These are phyloP conservation scores for Hypanus sabinus DNA, from an alignment of 2,113 vertebrate genomes.

Conservation along the genomic window DNA sequence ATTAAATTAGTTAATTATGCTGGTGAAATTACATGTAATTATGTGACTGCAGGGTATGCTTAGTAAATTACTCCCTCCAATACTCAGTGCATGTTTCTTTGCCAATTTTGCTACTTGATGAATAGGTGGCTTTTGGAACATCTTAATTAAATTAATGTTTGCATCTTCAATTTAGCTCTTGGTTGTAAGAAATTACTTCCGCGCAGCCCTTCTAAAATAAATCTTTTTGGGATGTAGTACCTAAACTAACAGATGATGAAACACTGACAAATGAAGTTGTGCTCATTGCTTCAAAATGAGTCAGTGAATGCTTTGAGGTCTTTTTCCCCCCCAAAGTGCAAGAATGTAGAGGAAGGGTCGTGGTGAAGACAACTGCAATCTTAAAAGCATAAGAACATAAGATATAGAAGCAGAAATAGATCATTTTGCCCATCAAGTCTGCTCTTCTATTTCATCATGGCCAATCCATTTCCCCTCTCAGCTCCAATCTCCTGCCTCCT, in stretches of 20 bases:
- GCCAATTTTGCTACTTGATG: slow-evolving; percentile 99
- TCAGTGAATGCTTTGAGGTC: not conserved
- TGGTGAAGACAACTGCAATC: not conserved
- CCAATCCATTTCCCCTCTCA: no score
- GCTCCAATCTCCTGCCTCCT: no score
- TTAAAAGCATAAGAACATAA: no score
- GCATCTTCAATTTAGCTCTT: slow-evolving; percentile 74
- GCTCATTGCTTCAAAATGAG: not conserved
- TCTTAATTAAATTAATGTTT: slow-evolving; percentile 89
- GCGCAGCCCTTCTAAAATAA: not conserved
- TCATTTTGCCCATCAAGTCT: no score
- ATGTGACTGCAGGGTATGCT: slow-evolving; percentile 99
- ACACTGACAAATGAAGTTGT: not conserved
- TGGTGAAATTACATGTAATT: slow-evolving; percentile 99
- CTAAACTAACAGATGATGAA: slow-evolving; percentile 10
- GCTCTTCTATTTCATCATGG: no score
- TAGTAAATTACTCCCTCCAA: slow-evolving; percentile 99
- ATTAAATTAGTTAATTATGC: slow-evolving; percentile 99
- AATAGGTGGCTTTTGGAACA: slow-evolving; percentile 96
- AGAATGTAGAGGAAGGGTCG: not conserved
- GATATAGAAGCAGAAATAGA: no score
- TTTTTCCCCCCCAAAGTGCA: not conserved
- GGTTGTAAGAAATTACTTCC: slow-evolving; percentile 55
- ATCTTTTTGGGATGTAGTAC: slow-evolving; percentile 14
- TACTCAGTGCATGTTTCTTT: slow-evolving; percentile 95